phyloP scores from a whole-genome alignment of 1,140 invertebrate species.

The Drosophila ambigua region DNA sequence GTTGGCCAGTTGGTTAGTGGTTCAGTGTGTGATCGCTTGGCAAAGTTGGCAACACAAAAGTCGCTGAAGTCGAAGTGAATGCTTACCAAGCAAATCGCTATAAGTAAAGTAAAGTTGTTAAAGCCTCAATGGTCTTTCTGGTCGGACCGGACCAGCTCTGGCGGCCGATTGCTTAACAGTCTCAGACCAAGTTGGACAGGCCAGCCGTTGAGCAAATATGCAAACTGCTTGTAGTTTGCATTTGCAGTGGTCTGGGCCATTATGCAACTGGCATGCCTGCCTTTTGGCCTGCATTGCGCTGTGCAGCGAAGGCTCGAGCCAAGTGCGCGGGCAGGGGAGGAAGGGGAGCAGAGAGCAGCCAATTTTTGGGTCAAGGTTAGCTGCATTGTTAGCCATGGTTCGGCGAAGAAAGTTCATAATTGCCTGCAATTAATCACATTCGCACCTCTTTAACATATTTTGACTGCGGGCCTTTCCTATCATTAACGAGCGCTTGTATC shows the following conservation, averaged over 20 bases:
- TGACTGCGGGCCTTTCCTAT: conserved; percentile 40
- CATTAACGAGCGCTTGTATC: conserved; percentile 32
- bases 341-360: not conserved
- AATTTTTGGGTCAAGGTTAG: conserved; percentile 77
- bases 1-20: conserved; percentile 28
- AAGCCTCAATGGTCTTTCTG: conserved; percentile 30
- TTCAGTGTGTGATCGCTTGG: too few species aligned
- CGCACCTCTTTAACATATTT: conserved; percentile 48
- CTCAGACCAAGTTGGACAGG: conserved; percentile 27
- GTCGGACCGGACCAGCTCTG: conserved; percentile 31
- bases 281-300: conserved; percentile 26
- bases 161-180: conserved; percentile 37
- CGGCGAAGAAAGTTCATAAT: conserved; percentile 64
- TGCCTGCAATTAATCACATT: conserved; percentile 59
- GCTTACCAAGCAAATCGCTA: conserved; percentile 18
- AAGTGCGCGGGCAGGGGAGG: not conserved
- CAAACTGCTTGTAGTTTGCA: conserved; percentile 28
- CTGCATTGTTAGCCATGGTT: conserved; percentile 42
- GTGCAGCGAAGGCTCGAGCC: not conserved
- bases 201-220: conserved; percentile 50
- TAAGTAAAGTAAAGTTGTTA: conserved; percentile 24
- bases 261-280: conserved; percentile 57
- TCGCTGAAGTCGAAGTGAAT: conserved; percentile 9
- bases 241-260: conserved; percentile 44
- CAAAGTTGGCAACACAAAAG: conserved; percentile 8